Evolutionary conservation across 2,797 vertebrate genomes (phyloP), one percentile per base, ranked within the genome.

Genomic region (Leptodactylus fallax): DNA sequence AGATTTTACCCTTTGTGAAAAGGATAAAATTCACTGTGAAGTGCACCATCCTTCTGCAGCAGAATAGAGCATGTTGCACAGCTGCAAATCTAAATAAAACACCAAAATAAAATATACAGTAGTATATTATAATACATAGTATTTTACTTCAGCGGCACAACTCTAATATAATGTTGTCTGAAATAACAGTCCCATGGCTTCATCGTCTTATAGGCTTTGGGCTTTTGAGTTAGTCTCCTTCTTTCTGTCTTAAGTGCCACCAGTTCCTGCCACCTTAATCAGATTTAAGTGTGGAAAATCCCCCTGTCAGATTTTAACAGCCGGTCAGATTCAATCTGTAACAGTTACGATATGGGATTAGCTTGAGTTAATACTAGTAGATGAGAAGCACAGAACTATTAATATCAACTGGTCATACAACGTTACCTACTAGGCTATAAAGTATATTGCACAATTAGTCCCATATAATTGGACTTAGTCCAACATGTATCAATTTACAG

Each of bases 181-280:
- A 53, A 45, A 58, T 19, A 25, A n/a, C 5, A 61, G 14, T 47
- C 79, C 21, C 51, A 85, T 21, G 53, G 65, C 65, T 87, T 81
- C 60, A 72, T 85, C 83, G 79, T 19, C 85, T 81, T 83, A 81
- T 65, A 76, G 27, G 77, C 69, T 88, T 90, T 81, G 79, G 21
- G 23, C 81, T 85, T 81, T 79, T 67, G 71, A 82, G 47, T 81
- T 71, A 81, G 86, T 88, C 82, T 90, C 94, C 90, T 87, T 63
- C 60, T 87, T 51, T 67, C 47, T 49, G 74, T 63, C 93, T 95
- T 94, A 91, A 94, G 92, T 93, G 93, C 95, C 90, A 95, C 93
- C 95, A 95, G 95, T 95, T 96, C 96, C 96, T 96, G 93, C 91
- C 96, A 95, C 95, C 94, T 92, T 96, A 97, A 96, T 95, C 95